A percentile compares a stretch with the other conserved stretches of the same genome.
These are phyloP conservation scores for Ylistrum balloti DNA, from an alignment of 1,140 invertebrate species.

Conservation along the genomic window DNA sequence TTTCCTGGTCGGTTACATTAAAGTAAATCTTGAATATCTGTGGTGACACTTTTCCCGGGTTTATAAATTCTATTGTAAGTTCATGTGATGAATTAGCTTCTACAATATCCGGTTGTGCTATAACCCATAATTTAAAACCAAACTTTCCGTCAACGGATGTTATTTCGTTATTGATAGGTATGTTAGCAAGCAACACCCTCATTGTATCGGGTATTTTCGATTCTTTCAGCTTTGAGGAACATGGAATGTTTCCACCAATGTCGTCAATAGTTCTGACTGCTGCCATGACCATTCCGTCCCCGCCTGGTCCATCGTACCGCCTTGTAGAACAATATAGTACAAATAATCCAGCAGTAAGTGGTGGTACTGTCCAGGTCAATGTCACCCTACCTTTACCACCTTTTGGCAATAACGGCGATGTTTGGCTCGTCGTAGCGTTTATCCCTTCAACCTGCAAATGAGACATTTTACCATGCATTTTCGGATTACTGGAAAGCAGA, in stretches of 20 bases:
- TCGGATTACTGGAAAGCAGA: no score
- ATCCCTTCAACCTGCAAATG: no score
- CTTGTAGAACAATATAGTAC: neutral
- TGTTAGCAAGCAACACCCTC: no score
- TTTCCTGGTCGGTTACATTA: neutral
- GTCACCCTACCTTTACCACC: neutral
- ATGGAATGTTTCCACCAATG: neutral
- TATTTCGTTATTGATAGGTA: no score
- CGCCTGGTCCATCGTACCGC: neutral
- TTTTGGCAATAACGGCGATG: neutral
- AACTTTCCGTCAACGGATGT: neutral
- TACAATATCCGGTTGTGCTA: neutral
- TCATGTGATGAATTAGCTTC: neutral
- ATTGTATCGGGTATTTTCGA: no score
- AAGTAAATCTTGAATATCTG: neutral
- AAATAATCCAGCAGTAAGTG: neutral
- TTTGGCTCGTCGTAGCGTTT: no score
- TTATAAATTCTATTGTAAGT: neutral
- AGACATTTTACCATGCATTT: no score
- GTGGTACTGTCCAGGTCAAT: neutral
- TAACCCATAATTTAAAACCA: neutral
- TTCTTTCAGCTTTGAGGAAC: neutral
- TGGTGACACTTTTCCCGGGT: neutral
- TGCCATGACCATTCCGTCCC: neutral
- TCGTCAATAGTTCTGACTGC: neutral